phyloP scores from a whole-genome alignment of 92 coral and sea anemone species.

The Diadumene lineata region DNA sequence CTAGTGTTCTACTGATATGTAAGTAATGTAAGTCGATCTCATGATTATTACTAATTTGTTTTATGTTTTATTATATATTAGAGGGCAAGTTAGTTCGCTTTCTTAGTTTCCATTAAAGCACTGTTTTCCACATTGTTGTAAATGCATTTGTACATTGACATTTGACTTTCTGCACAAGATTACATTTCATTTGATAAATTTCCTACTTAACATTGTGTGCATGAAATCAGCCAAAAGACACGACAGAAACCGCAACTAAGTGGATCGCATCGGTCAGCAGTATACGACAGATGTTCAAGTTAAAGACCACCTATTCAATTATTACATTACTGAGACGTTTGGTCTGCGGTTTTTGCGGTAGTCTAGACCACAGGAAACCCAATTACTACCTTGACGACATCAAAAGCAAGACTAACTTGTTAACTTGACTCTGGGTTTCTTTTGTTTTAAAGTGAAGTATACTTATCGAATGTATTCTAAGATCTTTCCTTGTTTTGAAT shows the following conservation, averaged over 20 bases:
- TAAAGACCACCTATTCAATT: neutral
- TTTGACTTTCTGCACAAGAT: no score
- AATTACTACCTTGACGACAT: neutral
- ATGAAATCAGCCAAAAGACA: neutral
- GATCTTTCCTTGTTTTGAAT: no score
- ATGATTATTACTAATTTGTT: no score
- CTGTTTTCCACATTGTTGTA: no score
- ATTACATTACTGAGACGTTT: neutral
- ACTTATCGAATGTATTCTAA: no score
- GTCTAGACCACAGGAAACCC: conserved; percentile 12
- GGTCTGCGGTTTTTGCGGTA: conserved; percentile 8
- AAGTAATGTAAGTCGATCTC: no score
- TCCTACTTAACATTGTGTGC: neutral
- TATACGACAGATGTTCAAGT: neutral
- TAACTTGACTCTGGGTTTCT: neutral
- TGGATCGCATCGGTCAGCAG: neutral
- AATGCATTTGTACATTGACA: no score
- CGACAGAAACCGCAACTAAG: neutral
- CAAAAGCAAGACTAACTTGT: neutral
- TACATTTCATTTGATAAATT: no score
- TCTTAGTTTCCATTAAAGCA: no score
- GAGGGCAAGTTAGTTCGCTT: no score
- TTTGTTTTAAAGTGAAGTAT: neutral
- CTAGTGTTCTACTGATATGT: no score
- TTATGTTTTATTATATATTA: no score